A percentile compares a stretch with the other conserved stretches of the same genome.
These are phyloP conservation scores for Laupala kohalensis DNA, from an alignment of 1,140 invertebrate genomes.

Conservation along the genomic window DNA sequence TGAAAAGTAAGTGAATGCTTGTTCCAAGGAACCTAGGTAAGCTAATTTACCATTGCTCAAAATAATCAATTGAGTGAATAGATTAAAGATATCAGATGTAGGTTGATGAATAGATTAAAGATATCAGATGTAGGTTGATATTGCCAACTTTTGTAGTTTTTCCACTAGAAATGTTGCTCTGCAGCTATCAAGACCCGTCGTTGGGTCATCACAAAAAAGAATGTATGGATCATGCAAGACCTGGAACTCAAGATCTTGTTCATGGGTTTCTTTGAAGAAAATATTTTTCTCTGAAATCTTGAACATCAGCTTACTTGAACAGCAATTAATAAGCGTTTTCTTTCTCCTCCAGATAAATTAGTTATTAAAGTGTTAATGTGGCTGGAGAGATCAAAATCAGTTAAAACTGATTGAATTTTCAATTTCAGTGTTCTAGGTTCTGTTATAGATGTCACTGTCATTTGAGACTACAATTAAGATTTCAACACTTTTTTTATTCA, in stretches of 20 bases:
- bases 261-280: not conserved
- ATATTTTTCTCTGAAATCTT: too few relatives aligned
- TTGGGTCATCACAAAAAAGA: constrained; percentile 71
- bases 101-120: constrained; percentile 81
- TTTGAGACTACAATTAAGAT: not conserved
- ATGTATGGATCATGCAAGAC: constrained; percentile 61
- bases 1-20: constrained; percentile 13
- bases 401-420: not conserved
- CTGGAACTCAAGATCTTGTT: constrained; percentile 26
- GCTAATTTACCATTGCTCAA: constrained; percentile 64
- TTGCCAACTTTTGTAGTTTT: constrained; percentile 47
- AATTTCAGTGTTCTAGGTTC: not conserved
- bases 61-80: constrained; percentile 67
- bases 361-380: constrained; percentile 51
- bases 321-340: constrained; percentile 71
- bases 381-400: constrained; percentile 38
- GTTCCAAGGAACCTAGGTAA: constrained; percentile 48
- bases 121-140: constrained; percentile 51
- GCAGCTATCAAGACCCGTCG: constrained; percentile 70
- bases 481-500: not conserved
- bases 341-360: constrained; percentile 70
- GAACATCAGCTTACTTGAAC: constrained; percentile 51
- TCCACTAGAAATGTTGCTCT: constrained; percentile 59
- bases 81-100: constrained; percentile 65
- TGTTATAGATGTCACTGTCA: not conserved